These are phyloP conservation scores for Falco peregrinus DNA, from an alignment of 2,797 vertebrate genomes.

Conservation along the genomic window DNA sequence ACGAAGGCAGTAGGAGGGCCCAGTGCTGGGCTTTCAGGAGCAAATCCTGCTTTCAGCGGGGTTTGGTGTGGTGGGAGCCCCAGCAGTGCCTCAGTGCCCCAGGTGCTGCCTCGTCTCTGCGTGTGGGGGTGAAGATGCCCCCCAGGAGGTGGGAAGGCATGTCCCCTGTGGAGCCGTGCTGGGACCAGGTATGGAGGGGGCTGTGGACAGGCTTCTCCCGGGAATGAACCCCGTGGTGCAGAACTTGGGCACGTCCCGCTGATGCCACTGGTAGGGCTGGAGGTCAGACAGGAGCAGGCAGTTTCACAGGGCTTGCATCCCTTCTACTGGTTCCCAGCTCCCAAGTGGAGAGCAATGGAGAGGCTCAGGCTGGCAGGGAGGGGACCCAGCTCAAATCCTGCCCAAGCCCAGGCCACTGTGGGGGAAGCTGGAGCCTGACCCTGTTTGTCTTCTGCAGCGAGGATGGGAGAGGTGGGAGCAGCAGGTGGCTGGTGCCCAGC, in stretches of 20 bases:
- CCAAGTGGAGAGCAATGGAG: rapidly evolving
- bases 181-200: neutral
- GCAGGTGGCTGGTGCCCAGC: neutral
- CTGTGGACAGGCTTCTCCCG: neutral
- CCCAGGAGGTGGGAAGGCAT: rapidly evolving
- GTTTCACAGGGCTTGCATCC: neutral
- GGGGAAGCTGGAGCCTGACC: neutral
- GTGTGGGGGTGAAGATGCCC: neutral
- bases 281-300: neutral
- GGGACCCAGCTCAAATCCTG: neutral
- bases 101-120: rapidly evolving
- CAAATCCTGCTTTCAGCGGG: rapidly evolving
- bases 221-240: rapidly evolving
- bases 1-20: rapidly evolving
- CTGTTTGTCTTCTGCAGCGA: neutral
- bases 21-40: rapidly evolving
- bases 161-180: rapidly evolving
- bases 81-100: rapidly evolving
- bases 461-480: neutral
- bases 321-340: neutral
- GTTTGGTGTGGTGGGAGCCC: neutral
- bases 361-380: neutral
- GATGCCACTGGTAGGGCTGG: neutral
- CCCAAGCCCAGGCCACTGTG: rapidly evolving
- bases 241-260: rapidly evolving